A percentile compares a stretch with the other conserved stretches of the same genome.
Conservation (phyloP, 2,113 vertebrate genomes). For the Halcyon malimbica region DNA sequence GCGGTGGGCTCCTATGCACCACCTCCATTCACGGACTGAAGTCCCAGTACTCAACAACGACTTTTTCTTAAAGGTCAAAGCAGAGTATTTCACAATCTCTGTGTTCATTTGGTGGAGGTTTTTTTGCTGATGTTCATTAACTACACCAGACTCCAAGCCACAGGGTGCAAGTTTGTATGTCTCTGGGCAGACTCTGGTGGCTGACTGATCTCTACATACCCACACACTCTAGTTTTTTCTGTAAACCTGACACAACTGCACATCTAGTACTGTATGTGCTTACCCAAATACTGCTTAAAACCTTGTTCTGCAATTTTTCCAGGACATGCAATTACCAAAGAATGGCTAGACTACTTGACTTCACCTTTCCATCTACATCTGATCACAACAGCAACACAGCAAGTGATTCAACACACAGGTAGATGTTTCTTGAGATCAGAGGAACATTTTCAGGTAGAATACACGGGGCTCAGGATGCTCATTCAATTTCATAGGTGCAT, state of each 20-base stretch:
- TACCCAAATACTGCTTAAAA: background rate
- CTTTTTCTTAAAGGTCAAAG: background rate
- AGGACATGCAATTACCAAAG: background rate
- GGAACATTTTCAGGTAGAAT: background rate
- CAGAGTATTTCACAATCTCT: background rate
- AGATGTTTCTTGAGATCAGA: background rate
- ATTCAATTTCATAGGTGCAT: background rate
- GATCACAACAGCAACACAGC: background rate
- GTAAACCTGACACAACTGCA: background rate
- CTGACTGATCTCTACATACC: background rate
- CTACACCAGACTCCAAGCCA: background rate
- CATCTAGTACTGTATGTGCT: background rate
- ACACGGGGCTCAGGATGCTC: fast-evolving
- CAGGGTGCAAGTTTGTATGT: background rate
- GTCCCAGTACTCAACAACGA: background rate
- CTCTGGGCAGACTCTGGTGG: background rate
- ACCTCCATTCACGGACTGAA: background rate
- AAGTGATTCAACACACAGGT: background rate
- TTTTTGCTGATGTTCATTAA: background rate
- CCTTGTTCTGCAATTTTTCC: background rate
- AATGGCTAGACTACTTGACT: background rate
- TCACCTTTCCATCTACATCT: background rate
- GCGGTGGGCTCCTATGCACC: fast-evolving
- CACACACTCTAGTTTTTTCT: background rate
- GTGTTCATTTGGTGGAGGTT: background rate